Evolutionary conservation across 35 echinoderm and acorn worm genomes (phyloP), one percentile per base, ranked within the genome.

Genomic region (Amphiura filiformis): DNA sequence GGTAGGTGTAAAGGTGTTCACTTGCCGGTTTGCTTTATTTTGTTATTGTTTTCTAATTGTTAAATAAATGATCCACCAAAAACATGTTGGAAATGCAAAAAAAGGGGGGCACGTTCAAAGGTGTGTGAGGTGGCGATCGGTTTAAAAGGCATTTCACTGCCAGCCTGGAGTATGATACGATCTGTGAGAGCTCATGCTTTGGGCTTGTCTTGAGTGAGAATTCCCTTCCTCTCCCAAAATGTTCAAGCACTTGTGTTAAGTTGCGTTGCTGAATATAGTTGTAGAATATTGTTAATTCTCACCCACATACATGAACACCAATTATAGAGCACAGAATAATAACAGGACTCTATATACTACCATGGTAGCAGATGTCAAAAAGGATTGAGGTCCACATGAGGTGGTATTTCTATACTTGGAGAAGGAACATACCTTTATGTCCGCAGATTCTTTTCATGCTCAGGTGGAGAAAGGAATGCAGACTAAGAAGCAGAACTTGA

Each of bases 251-350:
- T n/a, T 13, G 37, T 34, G 32, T 12, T 83, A 12, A 76, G 17
- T 13, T 35, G 5, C 33, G 57, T 17, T 32, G 39, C 11, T 36
- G 36, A 22, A 86, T 0, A 30, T 22, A 86, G 9, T 2, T 76
- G n/a, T n/a, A n/a, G n/a, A n/a, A n/a, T 28, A 84, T 32, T 34
- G 34, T 86, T 36, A n/a, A n/a, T n/a, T n/a, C n/a, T n/a, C n/a
- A n/a, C n/a, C n/a, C n/a, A n/a, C n/a, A n/a, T 86, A 39, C 37
- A 76, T 36, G 61, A 57, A 86, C n/a, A n/a, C n/a, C 61, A 86
- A 86, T 31, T 75, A 57, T 28, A 38, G 9, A 0, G 57, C 15
- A 31, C 84, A 86, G 52, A 86, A 86, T 31, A 86, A 86, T 15
- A 86, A 86, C 38, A 76, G 84, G 84, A 76, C 35, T 39, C 5